Evolutionary conservation across 2,797 vertebrate genomes (phyloP).

Genomic region (Dendrocincla fuliginosa): DNA sequence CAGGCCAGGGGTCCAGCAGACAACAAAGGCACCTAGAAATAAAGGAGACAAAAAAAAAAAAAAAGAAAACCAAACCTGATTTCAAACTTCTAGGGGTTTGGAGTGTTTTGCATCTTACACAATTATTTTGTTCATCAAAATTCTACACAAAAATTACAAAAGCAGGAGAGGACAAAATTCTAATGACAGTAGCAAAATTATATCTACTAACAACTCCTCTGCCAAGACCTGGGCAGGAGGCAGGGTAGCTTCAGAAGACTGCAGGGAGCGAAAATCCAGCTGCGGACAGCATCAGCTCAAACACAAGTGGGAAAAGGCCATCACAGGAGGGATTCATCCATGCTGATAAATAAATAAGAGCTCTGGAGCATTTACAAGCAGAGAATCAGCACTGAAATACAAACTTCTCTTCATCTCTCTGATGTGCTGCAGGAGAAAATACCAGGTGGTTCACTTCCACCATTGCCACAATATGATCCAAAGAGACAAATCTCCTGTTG

Average conservation of each 20-base stretch:
- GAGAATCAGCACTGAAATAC: not conserved
- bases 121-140: not conserved
- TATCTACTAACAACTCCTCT: not conserved
- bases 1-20: conserved; percentile 97
- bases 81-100: not conserved
- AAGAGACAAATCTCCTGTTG: not conserved
- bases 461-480: not conserved
- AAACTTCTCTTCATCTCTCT: not conserved
- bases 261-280: not conserved
- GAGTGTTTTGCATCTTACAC: not conserved
- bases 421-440: not conserved
- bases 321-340: not conserved
- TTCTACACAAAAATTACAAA: not conserved
- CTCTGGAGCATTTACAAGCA: not conserved
- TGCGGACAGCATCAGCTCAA: not conserved
- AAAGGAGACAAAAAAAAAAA: not conserved
- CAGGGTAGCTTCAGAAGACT: not conserved
- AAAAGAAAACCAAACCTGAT: not conserved
- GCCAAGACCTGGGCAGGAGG: not conserved
- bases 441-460: not conserved
- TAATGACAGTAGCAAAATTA: not conserved
- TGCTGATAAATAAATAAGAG: not conserved
- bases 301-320: not conserved
- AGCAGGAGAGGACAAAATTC: not conserved
- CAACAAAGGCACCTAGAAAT: conserved; percentile 89